Base-by-base conservation (phyloP, 2,113 vertebrate genomes). In the Cavia porcellus region DNA sequence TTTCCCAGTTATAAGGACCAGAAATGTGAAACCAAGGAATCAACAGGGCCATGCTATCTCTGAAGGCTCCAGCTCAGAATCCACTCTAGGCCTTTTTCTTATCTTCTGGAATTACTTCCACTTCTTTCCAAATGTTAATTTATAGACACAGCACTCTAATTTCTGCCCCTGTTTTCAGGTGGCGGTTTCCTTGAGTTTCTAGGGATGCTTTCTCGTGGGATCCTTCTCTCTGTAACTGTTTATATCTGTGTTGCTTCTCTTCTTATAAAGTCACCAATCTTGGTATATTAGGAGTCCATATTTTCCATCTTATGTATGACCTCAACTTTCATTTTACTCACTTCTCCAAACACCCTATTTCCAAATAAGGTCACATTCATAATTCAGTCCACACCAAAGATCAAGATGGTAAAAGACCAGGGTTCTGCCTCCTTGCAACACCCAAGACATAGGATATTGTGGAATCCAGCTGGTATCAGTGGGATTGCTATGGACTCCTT, bases 401-500 rank as follows among this genome's bases (percentile, higher is more conserved):
- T 87, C 32, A 50, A 83, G 1, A 2, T 38, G 45, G 7, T 25
- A 83, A 32, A 52, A 87, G 15, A 84, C 4, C 12, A 66, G 32
- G 9, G 4, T 2, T 81, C 62, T 38, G 13, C 7, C 38, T 50
- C 28, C 13, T 7, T 12, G 32, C 3, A 52, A 32, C 22, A 90
- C 15, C 13, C 8, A 75, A 42, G 22, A 57, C 25, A 55, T 15
- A 45, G 14, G 42, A 42, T 35, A 47, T 17, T 74, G 5, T 0
- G 7, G 12, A 57, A 70, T 9, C 4, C 57, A 38, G 10, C 22
- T 38, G 10, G 28, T 45, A 1, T 64, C n/a, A 35, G 24, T 14
- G 24, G 9, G 5, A 50, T 9, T 15, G 24, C 5, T 17, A 10
- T 3, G 70, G 70, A 42, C 7, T 32, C 3, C 0, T 7, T 0